These are phyloP conservation scores for Odontocerum albicorne DNA, from an alignment of 2,888 invertebrate genomes.

Conservation along the genomic window DNA sequence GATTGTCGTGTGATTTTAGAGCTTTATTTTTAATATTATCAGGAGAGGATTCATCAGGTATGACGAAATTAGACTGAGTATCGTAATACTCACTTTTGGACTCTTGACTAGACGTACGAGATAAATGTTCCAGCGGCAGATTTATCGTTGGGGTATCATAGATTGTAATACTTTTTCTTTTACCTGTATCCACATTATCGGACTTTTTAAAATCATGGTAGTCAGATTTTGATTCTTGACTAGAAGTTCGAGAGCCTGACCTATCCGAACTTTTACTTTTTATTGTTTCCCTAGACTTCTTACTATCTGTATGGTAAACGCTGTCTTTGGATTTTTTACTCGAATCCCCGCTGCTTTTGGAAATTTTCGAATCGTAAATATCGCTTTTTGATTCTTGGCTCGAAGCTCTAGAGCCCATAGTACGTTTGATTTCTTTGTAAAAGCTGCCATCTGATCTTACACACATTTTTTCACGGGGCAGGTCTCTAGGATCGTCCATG, in stretches of 20 bases:
- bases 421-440: conserved; percentile 68
- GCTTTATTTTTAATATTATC: conserved; percentile 56
- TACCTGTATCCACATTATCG: conserved; percentile 47
- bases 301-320: conserved; percentile 66
- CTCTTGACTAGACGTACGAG: conserved; percentile 69
- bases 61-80: conserved; percentile 52
- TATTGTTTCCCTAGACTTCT: conserved; percentile 64
- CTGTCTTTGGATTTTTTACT: conserved; percentile 67
- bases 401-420: conserved; percentile 65
- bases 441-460: conserved; percentile 74
- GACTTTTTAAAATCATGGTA: conserved; percentile 67
- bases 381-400: conserved; percentile 73
- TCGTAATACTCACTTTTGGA: conserved; percentile 66
- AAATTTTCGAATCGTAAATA: conserved; percentile 66
- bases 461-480: conserved; percentile 71
- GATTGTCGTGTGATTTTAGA: conserved; percentile 61
- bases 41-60: conserved; percentile 46
- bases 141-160: conserved; percentile 48
- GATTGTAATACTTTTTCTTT: conserved; percentile 47
- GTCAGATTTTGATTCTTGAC: conserved; percentile 73
- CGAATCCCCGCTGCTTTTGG: conserved; percentile 65
- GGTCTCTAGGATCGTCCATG: conserved; percentile 74
- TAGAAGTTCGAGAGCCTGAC: conserved; percentile 66
- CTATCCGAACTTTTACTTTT: conserved; percentile 64
- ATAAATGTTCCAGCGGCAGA: conserved; percentile 52